These are phyloP conservation scores for Pseudomugil gertrudae DNA, from an alignment of 2,797 vertebrate genomes.

Conservation along the genomic window DNA sequence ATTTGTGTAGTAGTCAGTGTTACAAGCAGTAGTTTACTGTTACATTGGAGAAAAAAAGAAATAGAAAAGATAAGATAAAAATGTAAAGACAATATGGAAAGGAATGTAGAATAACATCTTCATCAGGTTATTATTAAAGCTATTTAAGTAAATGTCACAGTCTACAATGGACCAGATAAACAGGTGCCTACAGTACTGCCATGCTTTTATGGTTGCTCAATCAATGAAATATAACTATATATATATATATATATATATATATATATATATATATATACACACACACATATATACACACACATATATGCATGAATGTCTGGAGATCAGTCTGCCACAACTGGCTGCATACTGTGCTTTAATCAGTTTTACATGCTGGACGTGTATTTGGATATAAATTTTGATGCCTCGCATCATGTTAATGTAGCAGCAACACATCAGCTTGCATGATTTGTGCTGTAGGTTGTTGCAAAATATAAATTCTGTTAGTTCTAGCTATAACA, in stretches of 20 bases:
- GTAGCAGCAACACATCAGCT: neutral
- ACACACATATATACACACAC: no score
- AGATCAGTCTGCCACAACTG: neutral
- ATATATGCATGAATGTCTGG: no score
- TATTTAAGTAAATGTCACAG: neutral
- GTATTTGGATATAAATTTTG: no score
- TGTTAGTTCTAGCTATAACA: no score
- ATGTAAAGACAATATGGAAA: neutral
- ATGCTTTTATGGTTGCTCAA: no score
- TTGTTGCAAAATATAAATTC: neutral
- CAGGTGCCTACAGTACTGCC: no score
- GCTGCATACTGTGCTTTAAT: neutral
- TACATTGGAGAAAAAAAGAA: neutral
- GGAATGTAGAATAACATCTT: neutral
- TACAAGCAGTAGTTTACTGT: neutral
- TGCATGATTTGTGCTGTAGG: neutral
- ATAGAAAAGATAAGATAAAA: no score
- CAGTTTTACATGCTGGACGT: no score
- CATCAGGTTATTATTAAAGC: neutral
- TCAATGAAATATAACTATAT: no score
- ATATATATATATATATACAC: no score
- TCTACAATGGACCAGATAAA: neutral
- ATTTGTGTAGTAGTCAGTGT: neutral
- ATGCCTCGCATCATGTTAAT: no score
- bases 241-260: no score